Base-by-base conservation (phyloP, 1,140 invertebrate species). In the Temnothorax curvispinosus region DNA sequence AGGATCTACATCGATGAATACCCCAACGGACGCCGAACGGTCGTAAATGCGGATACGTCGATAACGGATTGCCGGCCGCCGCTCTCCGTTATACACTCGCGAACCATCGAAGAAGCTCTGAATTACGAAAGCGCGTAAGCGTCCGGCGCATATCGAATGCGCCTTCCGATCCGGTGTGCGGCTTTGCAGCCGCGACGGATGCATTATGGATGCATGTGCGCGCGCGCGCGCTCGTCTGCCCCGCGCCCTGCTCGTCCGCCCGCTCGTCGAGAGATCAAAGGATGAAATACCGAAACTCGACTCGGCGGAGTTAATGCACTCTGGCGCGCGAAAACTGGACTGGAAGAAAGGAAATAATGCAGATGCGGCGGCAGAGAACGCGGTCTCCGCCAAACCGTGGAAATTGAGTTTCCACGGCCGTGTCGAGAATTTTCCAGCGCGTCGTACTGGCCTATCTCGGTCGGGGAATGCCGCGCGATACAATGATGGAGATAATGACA, bases 221-320 rank as follows among this genome's bases (percentile, higher is more conserved):
- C 62, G 64, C 32, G n/a, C 15, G 38, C 38, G n/a, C 15, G 38
- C 38, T 1, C 47, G 41, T 18, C 5, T 41, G 38, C 3, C 38
- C 38, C 56, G 44, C 35, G 7, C 27, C 27, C 27, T 27, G 27
- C 27, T 27, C 27, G 27, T 0, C 21, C 50, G 35, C n/a, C 21
- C 69, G 15, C 32, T 47, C 8, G 32, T 27, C n/a, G 38, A 84
- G 87, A 88, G 87, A 88, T 88, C 86, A 88, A 88, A 87, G 86
- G 41, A 54, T 21, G 32, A 56, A n/a, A 38, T 56, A 67, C 21
- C 75, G 32, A 88, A 88, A 64, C 71, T 56, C 69, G 69, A n/a
- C 75, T 88, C 87, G 52, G 32, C 35, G 50, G 35, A 65, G 69
- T 21, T 88, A 72, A 87, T 87, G 74, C 75, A 72, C 56, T 69